Evolutionary conservation across 1,140 invertebrate species (phyloP).

Genomic region (Arion vulgaris): DNA sequence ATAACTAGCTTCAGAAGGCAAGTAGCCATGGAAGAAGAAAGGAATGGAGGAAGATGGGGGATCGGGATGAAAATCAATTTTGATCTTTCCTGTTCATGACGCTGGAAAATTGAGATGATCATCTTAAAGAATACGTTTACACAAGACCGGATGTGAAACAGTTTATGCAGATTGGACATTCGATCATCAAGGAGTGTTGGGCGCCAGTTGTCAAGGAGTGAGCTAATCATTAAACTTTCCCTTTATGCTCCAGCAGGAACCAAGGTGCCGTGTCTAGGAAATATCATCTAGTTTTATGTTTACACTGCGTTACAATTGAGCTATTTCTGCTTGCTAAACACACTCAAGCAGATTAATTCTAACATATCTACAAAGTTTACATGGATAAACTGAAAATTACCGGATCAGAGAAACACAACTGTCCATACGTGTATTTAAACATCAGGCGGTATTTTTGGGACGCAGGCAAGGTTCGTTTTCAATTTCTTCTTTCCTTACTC

Average conservation of each 20-base stretch:
- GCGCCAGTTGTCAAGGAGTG: neutral
- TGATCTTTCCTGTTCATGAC: neutral
- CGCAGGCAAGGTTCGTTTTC: no score
- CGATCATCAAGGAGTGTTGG: neutral
- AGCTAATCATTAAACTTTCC: neutral
- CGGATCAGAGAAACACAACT: no score
- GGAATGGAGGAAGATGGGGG: neutral
- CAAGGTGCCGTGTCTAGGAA: neutral
- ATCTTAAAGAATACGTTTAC: slow-evolving; percentile 4
- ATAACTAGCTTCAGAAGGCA: neutral
- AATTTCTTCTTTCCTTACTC: no score
- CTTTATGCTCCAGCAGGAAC: neutral
- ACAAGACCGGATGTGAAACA: neutral
- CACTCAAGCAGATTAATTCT: no score
- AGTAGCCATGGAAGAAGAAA: neutral
- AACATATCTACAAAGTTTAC: no score
- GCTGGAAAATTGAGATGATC: slow-evolving; percentile 8
- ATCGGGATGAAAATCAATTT: slow-evolving; percentile 20
- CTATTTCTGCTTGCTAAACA: no score
- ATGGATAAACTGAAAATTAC: no score
- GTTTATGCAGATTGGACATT: neutral
- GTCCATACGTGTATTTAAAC: no score
- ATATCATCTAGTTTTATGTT: neutral
- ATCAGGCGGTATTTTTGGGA: no score
- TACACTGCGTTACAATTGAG: neutral